phyloP scores from a whole-genome alignment of 2,888 invertebrate species.

The Iselma pallidipennis region DNA sequence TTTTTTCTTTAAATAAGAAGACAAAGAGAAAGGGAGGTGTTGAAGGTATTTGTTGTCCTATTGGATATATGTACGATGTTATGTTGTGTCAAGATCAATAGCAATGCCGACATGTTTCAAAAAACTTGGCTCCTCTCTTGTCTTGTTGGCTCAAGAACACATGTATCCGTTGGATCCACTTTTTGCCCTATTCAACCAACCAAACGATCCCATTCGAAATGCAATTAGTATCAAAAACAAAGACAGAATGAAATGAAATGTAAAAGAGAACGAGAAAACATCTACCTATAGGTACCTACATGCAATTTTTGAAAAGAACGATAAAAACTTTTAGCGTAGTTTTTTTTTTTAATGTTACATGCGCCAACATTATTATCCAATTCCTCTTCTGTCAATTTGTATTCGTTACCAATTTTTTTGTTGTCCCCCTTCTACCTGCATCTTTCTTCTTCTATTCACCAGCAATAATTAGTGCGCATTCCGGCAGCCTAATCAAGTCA shows the following conservation, averaged over 20 bases:
- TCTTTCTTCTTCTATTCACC: neutral
- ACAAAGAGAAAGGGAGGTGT: neutral
- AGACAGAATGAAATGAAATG: conserved; percentile 17
- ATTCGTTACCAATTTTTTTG: conserved; percentile 1
- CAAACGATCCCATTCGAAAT: conserved; percentile 16
- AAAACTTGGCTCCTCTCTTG: neutral
- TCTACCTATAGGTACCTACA: too few relatives aligned
- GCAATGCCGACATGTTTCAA: neutral
- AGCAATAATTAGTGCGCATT: neutral
- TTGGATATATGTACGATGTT: neutral
- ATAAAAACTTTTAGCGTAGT: neutral
- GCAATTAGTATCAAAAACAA: conserved; percentile 27
- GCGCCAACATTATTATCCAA: neutral
- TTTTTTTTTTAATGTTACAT: neutral
- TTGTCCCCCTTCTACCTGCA: neutral
- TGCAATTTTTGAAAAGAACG: neutral
- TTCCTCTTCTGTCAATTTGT: conserved; percentile 3
- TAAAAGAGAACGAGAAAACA: too few relatives aligned
- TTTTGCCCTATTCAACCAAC: conserved; percentile 35
- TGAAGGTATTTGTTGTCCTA: neutral
- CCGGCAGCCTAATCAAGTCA: conserved; percentile 1
- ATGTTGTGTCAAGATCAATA: conserved; percentile 5
- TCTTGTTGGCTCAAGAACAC: conserved; percentile 37
- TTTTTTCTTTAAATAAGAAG: neutral
- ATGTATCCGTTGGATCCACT: conserved; percentile 45